Evolutionary conservation across 2,888 invertebrate species (phyloP).

Genomic region (Brachylomia viminalis): DNA sequence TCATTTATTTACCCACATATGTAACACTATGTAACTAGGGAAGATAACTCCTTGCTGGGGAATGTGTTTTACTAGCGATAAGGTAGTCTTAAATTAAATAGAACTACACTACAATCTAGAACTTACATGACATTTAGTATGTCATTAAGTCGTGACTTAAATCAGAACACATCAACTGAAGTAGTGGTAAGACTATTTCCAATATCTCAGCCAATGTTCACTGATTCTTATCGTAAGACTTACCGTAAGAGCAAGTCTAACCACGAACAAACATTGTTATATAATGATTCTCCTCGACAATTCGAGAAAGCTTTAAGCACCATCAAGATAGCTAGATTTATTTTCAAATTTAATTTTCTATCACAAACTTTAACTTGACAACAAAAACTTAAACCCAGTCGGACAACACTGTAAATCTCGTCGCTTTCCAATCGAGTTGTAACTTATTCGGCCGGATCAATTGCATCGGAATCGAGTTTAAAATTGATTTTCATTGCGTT

Average conservation of each 20-base stretch:
- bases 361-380: neutral
- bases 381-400: conserved; percentile 6
- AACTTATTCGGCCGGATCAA: conserved; percentile 65
- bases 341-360: neutral
- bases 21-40: too few species aligned
- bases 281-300: neutral
- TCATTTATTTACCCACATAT: neutral
- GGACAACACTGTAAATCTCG: conserved; percentile 50
- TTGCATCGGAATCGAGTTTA: conserved; percentile 69
- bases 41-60: neutral
- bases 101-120: too few species aligned
- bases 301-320: neutral
- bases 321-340: neutral
- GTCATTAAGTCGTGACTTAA: too few species aligned
- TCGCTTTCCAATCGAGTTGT: conserved; percentile 53
- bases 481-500: conserved; percentile 64
- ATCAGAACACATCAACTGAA: neutral
- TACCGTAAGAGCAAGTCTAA: neutral
- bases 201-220: too few species aligned
- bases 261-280: neutral
- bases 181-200: neutral
- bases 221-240: too few species aligned
- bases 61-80: neutral
- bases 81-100: neutral
- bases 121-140: too few species aligned